These are phyloP conservation scores for Ophion ventricosus DNA, from an alignment of 2,888 invertebrate species.

Conservation along the genomic window DNA sequence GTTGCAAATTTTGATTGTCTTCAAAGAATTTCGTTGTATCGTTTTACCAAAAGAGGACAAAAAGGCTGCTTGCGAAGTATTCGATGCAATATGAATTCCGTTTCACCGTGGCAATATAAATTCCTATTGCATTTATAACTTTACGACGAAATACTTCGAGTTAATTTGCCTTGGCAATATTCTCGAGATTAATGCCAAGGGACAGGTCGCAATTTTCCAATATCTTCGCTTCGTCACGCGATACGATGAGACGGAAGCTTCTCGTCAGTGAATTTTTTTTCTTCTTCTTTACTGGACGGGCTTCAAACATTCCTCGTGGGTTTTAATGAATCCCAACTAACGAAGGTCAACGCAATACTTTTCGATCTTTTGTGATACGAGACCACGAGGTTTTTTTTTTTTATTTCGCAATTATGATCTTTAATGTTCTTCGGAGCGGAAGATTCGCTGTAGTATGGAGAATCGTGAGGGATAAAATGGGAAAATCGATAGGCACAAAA, in stretches of 20 bases:
- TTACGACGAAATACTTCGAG: conserved; percentile 66
- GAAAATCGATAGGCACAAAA: conserved; percentile 44
- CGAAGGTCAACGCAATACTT: conserved; percentile 8
- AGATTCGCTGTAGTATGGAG: conserved; percentile 20
- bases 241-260: background rate
- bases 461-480: conserved; percentile 9
- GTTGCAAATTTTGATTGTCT: background rate
- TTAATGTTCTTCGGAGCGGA: conserved; percentile 5
- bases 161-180: conserved; percentile 68
- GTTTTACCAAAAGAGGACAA: background rate
- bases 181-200: conserved; percentile 28
- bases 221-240: background rate
- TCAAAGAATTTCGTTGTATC: background rate
- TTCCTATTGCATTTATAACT: conserved; percentile 71
- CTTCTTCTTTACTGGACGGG: conserved; percentile 19
- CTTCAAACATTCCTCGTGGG: conserved; percentile 14
- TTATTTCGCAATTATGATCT: conserved; percentile 8
- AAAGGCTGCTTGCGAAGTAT: background rate
- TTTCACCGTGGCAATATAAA: conserved; percentile 61
- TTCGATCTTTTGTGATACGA: background rate
- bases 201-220: background rate
- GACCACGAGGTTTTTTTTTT: background rate
- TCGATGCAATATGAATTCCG: background rate
- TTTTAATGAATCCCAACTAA: conserved; percentile 21
- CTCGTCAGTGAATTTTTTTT: conserved; percentile 4